Percentiles rank a stretch among this genome's conserved stretches.
Conservation (phyloP, 2,888 invertebrate genomes). For the Penaeus monodon region DNA sequence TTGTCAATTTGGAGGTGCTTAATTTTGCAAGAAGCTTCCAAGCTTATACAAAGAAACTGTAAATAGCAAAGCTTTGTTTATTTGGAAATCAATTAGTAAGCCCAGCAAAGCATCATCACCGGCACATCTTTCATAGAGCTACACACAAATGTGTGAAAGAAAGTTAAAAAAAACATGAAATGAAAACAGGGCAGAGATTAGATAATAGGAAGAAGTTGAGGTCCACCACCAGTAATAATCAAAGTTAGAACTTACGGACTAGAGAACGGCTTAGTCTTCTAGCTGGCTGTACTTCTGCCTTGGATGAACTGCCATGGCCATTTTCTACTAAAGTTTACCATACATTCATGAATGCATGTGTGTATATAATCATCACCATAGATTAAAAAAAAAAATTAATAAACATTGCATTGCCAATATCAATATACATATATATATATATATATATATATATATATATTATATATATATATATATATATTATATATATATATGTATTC, state of each 20-base stretch:
- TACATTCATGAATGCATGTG: slow-evolving; percentile 1
- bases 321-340: slow-evolving; percentile 47
- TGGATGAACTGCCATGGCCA: slow-evolving; percentile 40
- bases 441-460: slow-evolving; percentile 1
- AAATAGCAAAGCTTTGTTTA: too few relatives aligned
- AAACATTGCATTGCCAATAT: background rate
- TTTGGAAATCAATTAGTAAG: too few relatives aligned
- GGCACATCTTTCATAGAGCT: too few relatives aligned
- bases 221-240: slow-evolving; percentile 27
- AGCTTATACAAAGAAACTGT: too few relatives aligned
- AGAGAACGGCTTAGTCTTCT: slow-evolving; percentile 41
- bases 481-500: slow-evolving; percentile 20
- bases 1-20: too few relatives aligned
- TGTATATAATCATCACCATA: background rate
- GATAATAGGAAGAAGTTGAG: too few relatives aligned
- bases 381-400: background rate
- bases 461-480: background rate
- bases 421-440: background rate
- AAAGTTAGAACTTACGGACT: slow-evolving; percentile 47
- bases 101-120: too few relatives aligned
- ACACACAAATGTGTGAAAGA: too few relatives aligned
- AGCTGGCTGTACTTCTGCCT: slow-evolving; percentile 1
- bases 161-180: too few relatives aligned
- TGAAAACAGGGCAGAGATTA: too few relatives aligned
- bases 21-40: too few relatives aligned